Evolutionary conservation across 2,797 vertebrate species (phyloP), one percentile per base, ranked within the genome.

Genomic region (Serranus cabrilla): DNA sequence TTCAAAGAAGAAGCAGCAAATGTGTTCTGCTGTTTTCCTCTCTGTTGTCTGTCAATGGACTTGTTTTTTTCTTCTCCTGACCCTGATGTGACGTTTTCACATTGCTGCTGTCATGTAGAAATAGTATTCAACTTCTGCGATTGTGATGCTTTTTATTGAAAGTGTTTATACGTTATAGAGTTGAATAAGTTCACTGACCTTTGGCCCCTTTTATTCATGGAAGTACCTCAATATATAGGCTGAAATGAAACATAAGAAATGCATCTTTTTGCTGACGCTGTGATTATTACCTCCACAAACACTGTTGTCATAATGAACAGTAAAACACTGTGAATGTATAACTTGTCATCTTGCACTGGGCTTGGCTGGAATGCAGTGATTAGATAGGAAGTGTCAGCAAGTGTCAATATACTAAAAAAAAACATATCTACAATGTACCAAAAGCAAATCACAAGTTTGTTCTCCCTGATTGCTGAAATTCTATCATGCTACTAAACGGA

Each of bases 1-100:
- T 89, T 91, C 85, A 91, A 92, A 91, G 81, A 78, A 59, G 20
- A 57, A 51, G 34, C 67, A 8, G 60, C 61, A 81, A 80, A 86
- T 82, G 56, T 72, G 54, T 70, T 86, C 63, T 65, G 80, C 84
- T 80, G 78, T 84, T 85, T 83, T 54, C 62, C 49, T 62, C 62
- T 72, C 60, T 68, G 65, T 74, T 82, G 74, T 82, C 81, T 85
- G 76, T 80, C 77, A 75, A 27, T 51, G 63, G 71, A 80, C 63
- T 50, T 61, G n/a, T 49, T 47, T 56, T 40, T 47, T 34, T 17
- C 27, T 43, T n/a, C 56, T 43, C 25, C 65, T 79, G 49, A 60
- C 16, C 69, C 68, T n/a, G 45, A 58, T 49, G 17, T 63, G 59
- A 66, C 4, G 11, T 25, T 72, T 71, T 61, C 16, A 43, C 13